Percentiles rank a stretch among this genome's conserved stretches.
Conservation (phyloP, 2,113 vertebrate genomes). For the Nerophis ophidion region DNA sequence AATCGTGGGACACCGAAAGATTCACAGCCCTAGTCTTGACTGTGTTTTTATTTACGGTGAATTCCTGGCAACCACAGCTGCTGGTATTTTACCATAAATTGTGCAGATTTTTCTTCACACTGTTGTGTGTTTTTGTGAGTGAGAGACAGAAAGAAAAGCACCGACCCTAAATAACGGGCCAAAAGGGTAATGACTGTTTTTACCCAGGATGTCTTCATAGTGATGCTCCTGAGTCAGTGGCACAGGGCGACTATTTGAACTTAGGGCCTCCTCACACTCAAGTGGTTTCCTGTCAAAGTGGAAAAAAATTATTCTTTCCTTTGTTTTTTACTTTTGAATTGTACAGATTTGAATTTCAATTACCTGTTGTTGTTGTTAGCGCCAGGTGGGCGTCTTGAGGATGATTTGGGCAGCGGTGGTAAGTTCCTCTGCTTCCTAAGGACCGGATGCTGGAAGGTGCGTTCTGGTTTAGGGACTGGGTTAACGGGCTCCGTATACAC, state of each 20-base stretch:
- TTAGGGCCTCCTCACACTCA: conserved; percentile 79
- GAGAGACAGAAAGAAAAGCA: no score
- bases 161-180: no score
- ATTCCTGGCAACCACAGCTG: no score
- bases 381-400: conserved; percentile 71
- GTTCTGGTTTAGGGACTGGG: conserved; percentile 81
- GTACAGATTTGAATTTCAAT: neutral
- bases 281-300: conserved; percentile 73
- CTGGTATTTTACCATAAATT: no score
- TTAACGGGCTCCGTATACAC: conserved; percentile 80
- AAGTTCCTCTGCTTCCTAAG: conserved; percentile 70
- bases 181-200: conserved; percentile 5
- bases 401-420: conserved; percentile 81
- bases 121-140: no score
- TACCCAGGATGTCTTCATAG: conserved; percentile 84
- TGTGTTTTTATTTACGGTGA: no score
- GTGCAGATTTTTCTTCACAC: no score
- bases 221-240: conserved; percentile 83
- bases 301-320: conserved; percentile 1
- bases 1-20: no score
- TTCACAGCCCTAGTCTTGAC: no score
- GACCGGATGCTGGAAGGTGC: conserved; percentile 82
- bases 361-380: conserved; percentile 79
- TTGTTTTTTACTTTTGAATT: neutral
- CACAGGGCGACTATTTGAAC: conserved; percentile 71